Percentiles rank a stretch among this genome's conserved stretches.
These are phyloP conservation scores for Luffia ferchaultella DNA, from an alignment of 2,888 invertebrate genomes.

Conservation along the genomic window DNA sequence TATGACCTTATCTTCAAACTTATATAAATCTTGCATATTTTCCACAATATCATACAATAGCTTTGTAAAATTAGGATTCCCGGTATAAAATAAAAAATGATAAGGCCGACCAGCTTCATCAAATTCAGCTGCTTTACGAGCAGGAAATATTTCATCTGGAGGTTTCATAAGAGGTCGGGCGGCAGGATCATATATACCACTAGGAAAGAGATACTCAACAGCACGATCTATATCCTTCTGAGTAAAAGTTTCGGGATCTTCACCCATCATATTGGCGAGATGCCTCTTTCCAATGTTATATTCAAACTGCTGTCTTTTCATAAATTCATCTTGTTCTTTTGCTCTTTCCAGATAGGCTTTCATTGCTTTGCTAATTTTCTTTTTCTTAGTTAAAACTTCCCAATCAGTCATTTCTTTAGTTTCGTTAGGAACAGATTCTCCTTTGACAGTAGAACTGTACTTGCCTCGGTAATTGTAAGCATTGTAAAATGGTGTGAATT, in stretches of 20 bases:
- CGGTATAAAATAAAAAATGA: slow-evolving; percentile 93
- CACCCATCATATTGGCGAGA: slow-evolving; percentile 99
- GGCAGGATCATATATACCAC: slow-evolving; percentile 84
- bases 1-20: slow-evolving; percentile 75
- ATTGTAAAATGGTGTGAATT: background rate
- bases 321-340: slow-evolving; percentile 81
- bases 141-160: slow-evolving; percentile 87
- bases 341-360: slow-evolving; percentile 86
- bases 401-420: slow-evolving; percentile 41
- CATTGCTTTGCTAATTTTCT: slow-evolving; percentile 88
- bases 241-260: slow-evolving; percentile 87
- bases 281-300: slow-evolving; percentile 94
- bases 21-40: slow-evolving; percentile 71
- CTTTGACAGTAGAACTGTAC: slow-evolving; percentile 10
- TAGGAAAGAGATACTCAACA: slow-evolving; percentile 95
- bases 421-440: slow-evolving; percentile 27
- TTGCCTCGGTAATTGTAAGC: background rate
- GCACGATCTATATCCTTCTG: slow-evolving; percentile 88
- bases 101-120: slow-evolving; percentile 90
- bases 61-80: slow-evolving; percentile 84
- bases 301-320: slow-evolving; percentile 79
- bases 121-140: slow-evolving; percentile 88
- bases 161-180: slow-evolving; percentile 92
- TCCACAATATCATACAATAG: slow-evolving; percentile 80
- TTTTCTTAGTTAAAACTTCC: slow-evolving; percentile 55